A percentile compares a stretch with the other conserved stretches of the same genome.
phyloP scores from a whole-genome alignment of 2,113 vertebrate species.

The Tragelaphus imberbis region DNA sequence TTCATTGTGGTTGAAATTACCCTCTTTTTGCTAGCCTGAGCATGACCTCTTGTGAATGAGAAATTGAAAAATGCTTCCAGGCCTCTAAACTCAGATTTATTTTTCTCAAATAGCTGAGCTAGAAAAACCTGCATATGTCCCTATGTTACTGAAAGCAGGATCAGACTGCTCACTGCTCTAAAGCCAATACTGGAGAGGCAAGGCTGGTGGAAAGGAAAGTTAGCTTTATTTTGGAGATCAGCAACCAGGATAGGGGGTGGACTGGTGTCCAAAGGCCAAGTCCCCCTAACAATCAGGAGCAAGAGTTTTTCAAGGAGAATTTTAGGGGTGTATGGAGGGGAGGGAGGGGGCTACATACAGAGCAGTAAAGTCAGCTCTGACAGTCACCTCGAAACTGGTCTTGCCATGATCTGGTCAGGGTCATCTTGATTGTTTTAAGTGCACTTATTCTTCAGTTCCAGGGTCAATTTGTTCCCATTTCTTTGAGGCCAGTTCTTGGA shows the following conservation, averaged over 20 bases:
- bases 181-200: neutral
- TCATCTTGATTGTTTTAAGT: neutral
- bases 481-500: neutral
- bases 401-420: neutral
- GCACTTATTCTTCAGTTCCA: neutral
- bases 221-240: neutral
- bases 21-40: neutral
- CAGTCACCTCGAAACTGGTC: neutral
- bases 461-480: neutral
- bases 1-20: neutral
- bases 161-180: neutral
- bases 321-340: neutral
- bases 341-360: neutral
- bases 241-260: neutral
- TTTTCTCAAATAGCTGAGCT: slow-evolving; percentile 3
- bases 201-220: neutral
- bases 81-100: neutral
- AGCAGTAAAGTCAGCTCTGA: neutral
- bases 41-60: neutral
- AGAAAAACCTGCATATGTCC: neutral
- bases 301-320: neutral
- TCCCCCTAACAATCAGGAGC: neutral
- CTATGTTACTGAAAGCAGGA: neutral
- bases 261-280: neutral
- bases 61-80: neutral